These are phyloP conservation scores for Drosophila cardini DNA, from an alignment of 1,140 invertebrate genomes.

Conservation along the genomic window DNA sequence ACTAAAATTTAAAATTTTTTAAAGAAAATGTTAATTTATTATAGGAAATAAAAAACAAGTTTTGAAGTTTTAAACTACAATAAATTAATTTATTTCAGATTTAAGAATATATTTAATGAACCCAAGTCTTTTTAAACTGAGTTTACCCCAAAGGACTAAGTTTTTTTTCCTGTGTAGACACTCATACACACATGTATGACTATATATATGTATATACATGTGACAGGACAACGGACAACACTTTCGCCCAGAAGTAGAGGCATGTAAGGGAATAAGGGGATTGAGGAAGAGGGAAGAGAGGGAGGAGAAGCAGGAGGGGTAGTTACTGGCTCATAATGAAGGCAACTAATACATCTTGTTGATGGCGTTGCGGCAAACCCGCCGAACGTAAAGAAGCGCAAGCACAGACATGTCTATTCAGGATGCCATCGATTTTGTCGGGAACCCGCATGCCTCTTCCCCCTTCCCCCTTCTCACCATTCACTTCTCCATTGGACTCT, in stretches of 20 bases:
- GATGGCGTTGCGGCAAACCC: conserved; percentile 40
- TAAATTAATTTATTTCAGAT: no score
- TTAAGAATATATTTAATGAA: no score
- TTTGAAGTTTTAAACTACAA: no score
- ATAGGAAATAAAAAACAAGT: no score
- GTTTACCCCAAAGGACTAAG: no score
- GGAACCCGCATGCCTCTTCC: conserved; percentile 8
- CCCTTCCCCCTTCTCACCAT: conserved; percentile 16
- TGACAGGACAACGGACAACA: conserved; percentile 37
- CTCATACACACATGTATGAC: conserved; percentile 18
- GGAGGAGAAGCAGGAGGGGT: not conserved
- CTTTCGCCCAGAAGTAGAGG: conserved; percentile 16
- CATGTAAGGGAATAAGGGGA: not conserved
- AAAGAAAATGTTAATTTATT: no score
- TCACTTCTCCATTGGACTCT: conserved; percentile 30
- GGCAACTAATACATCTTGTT: conserved; percentile 76
- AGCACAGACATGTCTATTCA: conserved; percentile 75
- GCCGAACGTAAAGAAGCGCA: conserved; percentile 42
- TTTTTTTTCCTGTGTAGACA: not conserved
- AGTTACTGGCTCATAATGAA: conserved; percentile 64
- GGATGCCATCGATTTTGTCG: conserved; percentile 68
- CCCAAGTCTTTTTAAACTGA: no score
- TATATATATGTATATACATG: conserved; percentile 26
- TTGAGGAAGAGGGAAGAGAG: not conserved
- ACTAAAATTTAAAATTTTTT: no score